Evolutionary conservation across 2,888 invertebrate species (phyloP).

Genomic region (Lypha dubia): DNA sequence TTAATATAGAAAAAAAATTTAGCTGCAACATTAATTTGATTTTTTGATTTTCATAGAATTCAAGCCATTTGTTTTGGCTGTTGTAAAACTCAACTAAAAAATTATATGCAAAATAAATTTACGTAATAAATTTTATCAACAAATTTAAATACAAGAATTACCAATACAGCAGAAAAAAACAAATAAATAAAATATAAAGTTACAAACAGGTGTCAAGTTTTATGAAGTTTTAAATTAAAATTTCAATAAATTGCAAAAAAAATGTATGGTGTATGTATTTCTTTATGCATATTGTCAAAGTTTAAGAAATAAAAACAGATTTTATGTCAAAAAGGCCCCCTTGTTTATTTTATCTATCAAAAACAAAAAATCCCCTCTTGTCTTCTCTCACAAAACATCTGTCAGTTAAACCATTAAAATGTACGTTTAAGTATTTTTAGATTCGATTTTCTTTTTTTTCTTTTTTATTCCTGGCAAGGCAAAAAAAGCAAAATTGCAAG

Average conservation of each 20-base stretch:
- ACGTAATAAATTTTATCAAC: conserved; percentile 57
- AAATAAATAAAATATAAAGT: no score
- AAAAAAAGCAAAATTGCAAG: conserved; percentile 26
- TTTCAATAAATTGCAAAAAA: conserved; percentile 34
- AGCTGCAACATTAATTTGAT: conserved; percentile 60
- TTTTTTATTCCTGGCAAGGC: no score
- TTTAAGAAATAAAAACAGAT: background rate
- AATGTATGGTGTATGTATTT: no score
- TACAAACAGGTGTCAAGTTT: conserved; percentile 62
- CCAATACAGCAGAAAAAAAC: conserved; percentile 7
- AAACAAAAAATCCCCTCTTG: conserved; percentile 34
- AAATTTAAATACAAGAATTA: conserved; percentile 31
- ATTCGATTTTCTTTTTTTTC: conserved; percentile 31
- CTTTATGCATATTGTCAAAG: conserved; percentile 12
- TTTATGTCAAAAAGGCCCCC: background rate
- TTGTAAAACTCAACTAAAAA: conserved; percentile 13
- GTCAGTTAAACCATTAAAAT: conserved; percentile 67
- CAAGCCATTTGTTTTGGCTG: conserved; percentile 55
- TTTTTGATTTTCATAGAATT: conserved; percentile 56
- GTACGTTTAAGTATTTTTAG: conserved; percentile 60
- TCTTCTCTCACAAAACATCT: conserved; percentile 63
- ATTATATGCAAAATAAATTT: conserved; percentile 42
- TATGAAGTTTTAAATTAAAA: conserved; percentile 48
- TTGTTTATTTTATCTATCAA: background rate
- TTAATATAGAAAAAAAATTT: conserved; percentile 30